phyloP scores from a whole-genome alignment of 2,113 vertebrate genomes.

The Sminthopsis crassicaudata region DNA sequence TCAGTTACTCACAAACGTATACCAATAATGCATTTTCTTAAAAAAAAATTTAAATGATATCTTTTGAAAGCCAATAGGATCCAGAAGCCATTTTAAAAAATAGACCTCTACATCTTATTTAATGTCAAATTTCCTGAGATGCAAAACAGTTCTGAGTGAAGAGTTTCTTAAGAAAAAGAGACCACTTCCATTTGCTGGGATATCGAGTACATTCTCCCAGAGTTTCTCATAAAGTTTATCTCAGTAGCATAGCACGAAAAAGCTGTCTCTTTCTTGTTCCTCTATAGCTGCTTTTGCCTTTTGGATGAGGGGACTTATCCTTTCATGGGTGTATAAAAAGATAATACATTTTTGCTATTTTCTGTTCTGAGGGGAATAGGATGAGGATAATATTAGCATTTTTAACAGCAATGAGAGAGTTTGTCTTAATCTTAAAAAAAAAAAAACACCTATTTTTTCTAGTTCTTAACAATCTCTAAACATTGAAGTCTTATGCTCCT shows the following conservation, averaged over 20 bases:
- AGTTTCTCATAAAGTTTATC: neutral
- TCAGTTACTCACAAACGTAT: slow-evolving; percentile 19
- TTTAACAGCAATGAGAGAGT: slow-evolving; percentile 10
- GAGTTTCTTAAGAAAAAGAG: neutral
- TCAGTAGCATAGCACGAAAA: neutral
- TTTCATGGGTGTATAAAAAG: neutral
- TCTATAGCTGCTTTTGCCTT: neutral
- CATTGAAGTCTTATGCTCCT: neutral
- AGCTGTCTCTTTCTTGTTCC: neutral
- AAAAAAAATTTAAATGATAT: slow-evolving; percentile 5
- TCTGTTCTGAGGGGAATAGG: neutral
- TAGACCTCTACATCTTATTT: neutral
- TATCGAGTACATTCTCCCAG: neutral
- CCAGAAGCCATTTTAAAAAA: neutral
- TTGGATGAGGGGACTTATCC: neutral
- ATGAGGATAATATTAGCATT: neutral
- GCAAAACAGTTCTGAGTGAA: neutral
- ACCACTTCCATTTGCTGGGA: neutral
- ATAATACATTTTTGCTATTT: neutral
- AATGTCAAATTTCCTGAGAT: slow-evolving; percentile 23
- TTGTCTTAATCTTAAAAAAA: neutral
- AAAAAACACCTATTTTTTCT: slow-evolving; percentile 10
- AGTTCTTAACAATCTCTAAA: neutral
- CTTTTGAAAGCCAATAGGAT: neutral
- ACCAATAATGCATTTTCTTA: neutral